Base-by-base conservation (phyloP, 2,888 invertebrate species). In the Colostygia pectinataria region DNA sequence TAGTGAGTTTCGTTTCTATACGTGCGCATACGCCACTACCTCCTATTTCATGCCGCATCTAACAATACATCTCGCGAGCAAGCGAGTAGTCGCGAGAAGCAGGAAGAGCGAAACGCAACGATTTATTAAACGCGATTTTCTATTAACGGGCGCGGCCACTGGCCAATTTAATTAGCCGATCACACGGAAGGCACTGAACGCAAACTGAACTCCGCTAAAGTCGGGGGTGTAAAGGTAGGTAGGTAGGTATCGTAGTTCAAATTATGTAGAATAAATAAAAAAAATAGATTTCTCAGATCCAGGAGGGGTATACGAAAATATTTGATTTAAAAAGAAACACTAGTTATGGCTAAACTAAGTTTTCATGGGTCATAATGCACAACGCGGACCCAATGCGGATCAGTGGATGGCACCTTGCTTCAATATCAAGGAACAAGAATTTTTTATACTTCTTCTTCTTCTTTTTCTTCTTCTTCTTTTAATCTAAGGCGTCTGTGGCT, bases 141-240 rank as follows among this genome's bases (percentile, higher is more conserved):
- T 71, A 84, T 83, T 84, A 83, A 75, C 71, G 60, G 53, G 61
- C 59, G 60, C 62, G 61, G 48, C 71, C 68, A 60, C 65, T 65
- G 59, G 69, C 75, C 71, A 75, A 77, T 84, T 86, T 85, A 85
- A 86, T 86, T 86, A 86, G 83, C 73, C 69, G 78, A 76, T 81
- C 83, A 86, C 86, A 86, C 85, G 85, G 77, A 85, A 82, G 77
- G 77, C 70, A 72, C 74, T 71, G 59, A 71, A 71, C 70, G 63
- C 59, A 61, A 68, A 63, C 68, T 66, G 55, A 60, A 61, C 58
- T 64, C 58, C 57, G 55, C 42, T 55, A 56, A 55, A 7, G 15
- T 18, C 18, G 32, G 14, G 32, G 32, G 14, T 32, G 8, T 14
- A 31, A 8, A 15, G 32, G 18, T 33, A 20, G 32, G 10, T 33